phyloP scores from a whole-genome alignment of 1,140 invertebrate species.

The Kradibia gibbosae region DNA sequence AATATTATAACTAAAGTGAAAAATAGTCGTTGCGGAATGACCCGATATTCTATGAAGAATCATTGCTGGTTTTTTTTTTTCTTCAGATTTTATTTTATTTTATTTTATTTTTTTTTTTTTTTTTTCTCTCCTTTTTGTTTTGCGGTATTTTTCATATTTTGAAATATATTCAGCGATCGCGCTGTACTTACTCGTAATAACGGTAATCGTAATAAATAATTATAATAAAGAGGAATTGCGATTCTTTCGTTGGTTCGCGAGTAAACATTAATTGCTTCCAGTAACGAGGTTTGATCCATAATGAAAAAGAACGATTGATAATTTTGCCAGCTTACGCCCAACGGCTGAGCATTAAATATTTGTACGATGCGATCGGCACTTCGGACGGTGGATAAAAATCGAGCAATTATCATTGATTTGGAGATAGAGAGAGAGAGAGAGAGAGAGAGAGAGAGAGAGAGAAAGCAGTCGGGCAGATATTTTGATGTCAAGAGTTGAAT shows the following conservation, averaged over 20 bases:
- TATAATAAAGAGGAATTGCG: background rate
- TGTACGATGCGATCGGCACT: background rate
- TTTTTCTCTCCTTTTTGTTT: background rate
- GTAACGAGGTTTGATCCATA: background rate
- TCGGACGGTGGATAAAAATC: too few relatives aligned
- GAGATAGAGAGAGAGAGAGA: constrained; percentile 13
- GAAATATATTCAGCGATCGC: constrained; percentile 5
- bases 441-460: constrained; percentile 9
- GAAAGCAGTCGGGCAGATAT: constrained; percentile 24
- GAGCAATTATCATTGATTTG: too few relatives aligned
- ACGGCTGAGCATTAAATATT: constrained; percentile 54
- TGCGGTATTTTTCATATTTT: constrained; percentile 13
- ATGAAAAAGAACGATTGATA: background rate
- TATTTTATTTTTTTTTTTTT: background rate
- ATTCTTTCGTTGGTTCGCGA: background rate
- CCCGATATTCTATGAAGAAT: constrained; percentile 11
- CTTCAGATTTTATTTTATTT: background rate
- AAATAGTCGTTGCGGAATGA: constrained; percentile 14
- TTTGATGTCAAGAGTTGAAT: constrained; percentile 26
- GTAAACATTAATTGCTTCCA: constrained; percentile 27
- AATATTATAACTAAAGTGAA: constrained; percentile 14
- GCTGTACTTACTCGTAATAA: constrained; percentile 8
- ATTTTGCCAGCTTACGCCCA: constrained; percentile 53
- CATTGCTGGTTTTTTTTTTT: constrained; percentile 11
- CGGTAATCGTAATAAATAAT: constrained; percentile 14